Percentiles rank a stretch among this genome's conserved stretches.
Evolutionary conservation across 2,113 vertebrate species (phyloP).

Genomic region (Odontophorus gujanensis): DNA sequence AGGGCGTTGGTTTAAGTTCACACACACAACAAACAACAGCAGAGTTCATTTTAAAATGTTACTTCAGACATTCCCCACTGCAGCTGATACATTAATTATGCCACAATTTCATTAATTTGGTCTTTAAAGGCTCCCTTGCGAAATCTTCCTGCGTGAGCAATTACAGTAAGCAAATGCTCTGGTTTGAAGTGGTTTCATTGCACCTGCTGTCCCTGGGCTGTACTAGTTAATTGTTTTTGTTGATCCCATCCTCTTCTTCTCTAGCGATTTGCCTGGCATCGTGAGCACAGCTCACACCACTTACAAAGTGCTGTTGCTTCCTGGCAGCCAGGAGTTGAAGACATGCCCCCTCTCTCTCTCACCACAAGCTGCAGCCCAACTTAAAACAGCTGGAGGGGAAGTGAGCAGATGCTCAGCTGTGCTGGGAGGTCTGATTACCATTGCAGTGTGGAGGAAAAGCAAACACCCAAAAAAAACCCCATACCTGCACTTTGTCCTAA

Average conservation of each 20-base stretch:
- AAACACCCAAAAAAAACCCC: not conserved
- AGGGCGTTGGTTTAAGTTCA: not conserved
- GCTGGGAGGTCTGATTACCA: not conserved
- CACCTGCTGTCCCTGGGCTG: constrained; percentile 31
- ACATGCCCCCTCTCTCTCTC: not conserved
- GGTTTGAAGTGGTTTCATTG: constrained; percentile 17
- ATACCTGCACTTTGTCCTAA: not conserved
- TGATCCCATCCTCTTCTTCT: not conserved
- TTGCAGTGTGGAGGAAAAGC: not conserved
- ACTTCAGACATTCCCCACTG: constrained; percentile 10
- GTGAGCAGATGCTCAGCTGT: not conserved
- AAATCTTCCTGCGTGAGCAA: not conserved
- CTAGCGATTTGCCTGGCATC: not conserved
- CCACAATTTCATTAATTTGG: not conserved
- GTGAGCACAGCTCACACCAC: not conserved
- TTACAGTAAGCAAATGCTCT: not conserved
- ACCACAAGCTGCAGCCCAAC: not conserved
- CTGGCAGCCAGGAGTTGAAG: not conserved
- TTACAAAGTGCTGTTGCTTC: not conserved
- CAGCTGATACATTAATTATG: constrained; percentile 27
- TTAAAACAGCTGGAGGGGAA: not conserved
- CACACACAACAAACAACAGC: not conserved
- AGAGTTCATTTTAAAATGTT: not conserved
- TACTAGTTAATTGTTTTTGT: not conserved
- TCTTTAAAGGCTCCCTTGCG: constrained; percentile 27